Evolutionary conservation across 2,888 invertebrate genomes (phyloP).

Genomic region (Microctonus aethiopoides): DNA sequence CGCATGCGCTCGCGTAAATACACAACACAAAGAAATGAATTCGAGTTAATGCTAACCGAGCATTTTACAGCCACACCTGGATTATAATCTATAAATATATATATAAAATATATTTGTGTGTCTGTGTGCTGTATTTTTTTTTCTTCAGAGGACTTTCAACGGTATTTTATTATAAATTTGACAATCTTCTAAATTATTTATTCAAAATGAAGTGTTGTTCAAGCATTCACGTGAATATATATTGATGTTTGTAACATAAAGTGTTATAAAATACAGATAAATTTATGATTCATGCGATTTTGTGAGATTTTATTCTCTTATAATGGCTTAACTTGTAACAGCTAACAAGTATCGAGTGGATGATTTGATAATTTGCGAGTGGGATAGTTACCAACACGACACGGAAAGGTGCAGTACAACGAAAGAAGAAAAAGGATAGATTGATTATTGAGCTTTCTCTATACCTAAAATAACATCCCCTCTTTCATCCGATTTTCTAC

Average conservation of each 20-base stretch:
- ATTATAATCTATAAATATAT: neutral
- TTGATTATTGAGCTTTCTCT: no score
- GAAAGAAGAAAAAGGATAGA: constrained; percentile 24
- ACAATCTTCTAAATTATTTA: neutral
- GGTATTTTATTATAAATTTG: neutral
- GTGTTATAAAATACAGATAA: neutral
- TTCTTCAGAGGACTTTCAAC: neutral
- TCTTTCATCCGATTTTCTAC: constrained; percentile 8
- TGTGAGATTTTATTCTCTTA: constrained; percentile 52
- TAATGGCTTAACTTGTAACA: constrained; percentile 59
- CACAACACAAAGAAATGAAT: constrained; percentile 14
- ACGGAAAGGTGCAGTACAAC: neutral
- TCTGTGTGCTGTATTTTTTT: neutral
- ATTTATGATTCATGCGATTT: constrained; percentile 43
- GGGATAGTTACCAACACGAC: constrained; percentile 5
- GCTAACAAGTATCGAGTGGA: constrained; percentile 52
- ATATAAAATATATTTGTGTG: neutral
- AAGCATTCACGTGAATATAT: neutral
- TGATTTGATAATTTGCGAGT: constrained; percentile 53
- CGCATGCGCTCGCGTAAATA: constrained; percentile 40
- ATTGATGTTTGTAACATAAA: neutral
- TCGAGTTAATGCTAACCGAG: neutral
- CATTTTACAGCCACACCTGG: constrained; percentile 8
- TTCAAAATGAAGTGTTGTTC: neutral
- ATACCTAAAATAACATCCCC: no score